phyloP scores from a whole-genome alignment of 2,797 vertebrate species.

The Vipera ursinii region DNA sequence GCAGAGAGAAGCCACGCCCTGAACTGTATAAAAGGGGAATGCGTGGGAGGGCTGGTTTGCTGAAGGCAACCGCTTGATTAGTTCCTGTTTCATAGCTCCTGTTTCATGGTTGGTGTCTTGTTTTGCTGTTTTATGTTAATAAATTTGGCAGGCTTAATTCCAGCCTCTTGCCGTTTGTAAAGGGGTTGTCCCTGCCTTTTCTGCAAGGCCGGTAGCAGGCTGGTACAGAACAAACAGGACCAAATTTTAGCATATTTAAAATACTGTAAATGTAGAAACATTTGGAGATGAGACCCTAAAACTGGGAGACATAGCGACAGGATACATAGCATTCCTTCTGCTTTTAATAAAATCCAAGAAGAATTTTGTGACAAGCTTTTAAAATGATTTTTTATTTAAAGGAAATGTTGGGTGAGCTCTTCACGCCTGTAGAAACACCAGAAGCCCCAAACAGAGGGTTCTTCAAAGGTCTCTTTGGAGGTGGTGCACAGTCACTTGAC shows the following conservation, averaged over 20 bases:
- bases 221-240: neutral
- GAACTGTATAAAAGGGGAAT: no score
- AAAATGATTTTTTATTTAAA: constrained; percentile 64
- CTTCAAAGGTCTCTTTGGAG: constrained; percentile 97
- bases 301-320: constrained; percentile 8
- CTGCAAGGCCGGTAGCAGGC: no score
- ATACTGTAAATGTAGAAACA: neutral
- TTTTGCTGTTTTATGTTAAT: no score
- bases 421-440: constrained; percentile 96
- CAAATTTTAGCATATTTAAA: neutral
- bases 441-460: constrained; percentile 98
- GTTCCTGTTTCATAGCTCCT: no score
- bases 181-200: no score
- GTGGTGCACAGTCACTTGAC: constrained; percentile 95
- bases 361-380: neutral
- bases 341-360: neutral
- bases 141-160: no score
- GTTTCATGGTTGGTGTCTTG: no score
- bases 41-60: no score
- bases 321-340: constrained; percentile 10
- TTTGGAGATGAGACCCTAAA: constrained; percentile 11
- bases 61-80: no score
- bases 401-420: constrained; percentile 98
- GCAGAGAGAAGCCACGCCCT: no score
- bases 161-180: no score